phyloP scores from a whole-genome alignment of 2,888 invertebrate species.

The Melieria picta region DNA sequence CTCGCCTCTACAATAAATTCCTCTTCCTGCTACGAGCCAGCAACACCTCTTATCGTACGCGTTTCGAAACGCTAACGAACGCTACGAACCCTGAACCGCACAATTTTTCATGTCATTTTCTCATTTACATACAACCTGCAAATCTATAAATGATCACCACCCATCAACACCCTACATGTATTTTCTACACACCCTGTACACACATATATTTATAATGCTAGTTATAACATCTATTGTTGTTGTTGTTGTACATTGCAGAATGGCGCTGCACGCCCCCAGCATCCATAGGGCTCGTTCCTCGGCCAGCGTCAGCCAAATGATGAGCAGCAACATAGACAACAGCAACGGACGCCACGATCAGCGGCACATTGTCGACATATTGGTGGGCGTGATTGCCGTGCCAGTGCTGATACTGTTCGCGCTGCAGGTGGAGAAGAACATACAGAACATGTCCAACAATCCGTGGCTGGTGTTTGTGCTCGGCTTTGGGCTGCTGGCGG shows the following conservation, averaged over 20 bases:
- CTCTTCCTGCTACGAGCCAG: no score
- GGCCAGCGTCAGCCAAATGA: constrained; percentile 40
- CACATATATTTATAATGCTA: neutral
- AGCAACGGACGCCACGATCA: constrained; percentile 46
- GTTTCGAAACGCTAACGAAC: no score
- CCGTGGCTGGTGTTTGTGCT: constrained; percentile 66
- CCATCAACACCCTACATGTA: constrained; percentile 2
- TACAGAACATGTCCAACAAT: constrained; percentile 63
- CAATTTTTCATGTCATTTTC: no score
- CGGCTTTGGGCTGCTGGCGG: constrained; percentile 64
- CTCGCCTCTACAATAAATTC: no score
- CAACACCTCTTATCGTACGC: no score
- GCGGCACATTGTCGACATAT: constrained; percentile 63
- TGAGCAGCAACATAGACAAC: constrained; percentile 43
- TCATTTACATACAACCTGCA: no score
- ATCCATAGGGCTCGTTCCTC: constrained; percentile 54
- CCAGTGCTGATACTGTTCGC: constrained; percentile 65
- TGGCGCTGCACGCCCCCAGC: constrained; percentile 61
- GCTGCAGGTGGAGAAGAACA: constrained; percentile 65
- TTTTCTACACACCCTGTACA: neutral
- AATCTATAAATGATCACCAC: no score
- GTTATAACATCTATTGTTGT: neutral
- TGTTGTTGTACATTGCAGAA: constrained; percentile 46
- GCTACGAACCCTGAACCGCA: no score
- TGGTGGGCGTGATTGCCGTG: constrained; percentile 66